Base-by-base conservation (phyloP, 2,888 invertebrate genomes). In the Sinopyrophorus schimmeli region DNA sequence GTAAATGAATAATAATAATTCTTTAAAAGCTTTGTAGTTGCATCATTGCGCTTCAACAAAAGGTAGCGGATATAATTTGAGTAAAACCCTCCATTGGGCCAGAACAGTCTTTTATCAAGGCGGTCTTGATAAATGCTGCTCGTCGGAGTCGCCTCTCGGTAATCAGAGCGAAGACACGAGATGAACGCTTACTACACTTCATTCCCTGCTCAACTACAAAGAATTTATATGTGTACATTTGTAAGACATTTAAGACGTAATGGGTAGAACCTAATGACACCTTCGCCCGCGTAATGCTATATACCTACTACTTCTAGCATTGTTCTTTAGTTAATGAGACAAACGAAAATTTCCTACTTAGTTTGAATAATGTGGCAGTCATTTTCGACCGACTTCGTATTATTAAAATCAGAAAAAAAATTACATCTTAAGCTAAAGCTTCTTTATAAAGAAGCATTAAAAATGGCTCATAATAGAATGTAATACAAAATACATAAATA, bases 161-260 rank as follows among this genome's bases (percentile, higher is more conserved):
- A 64, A 64, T 64, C 63, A 64, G 60, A 56, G 55, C 57, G 60
- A 58, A 58, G 59, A 55, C 55, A 59, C 58, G 54, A 54, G 59
- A 58, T 57, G 56, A 59, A 57, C 57, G 59, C 58, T 58, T 58
- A 59, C 60, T 58, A 55, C 64, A 61, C 62, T 63, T 61, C 60
- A 61, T 62, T 63, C 60, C 59, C 51, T 55, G 61, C 59, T 61
- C 62, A 62, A 59, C 59, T 61, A 59, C 60, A 63, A 64, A 63
- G 64, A 64, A 64, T 63, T 64, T 63, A 62, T 64, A 64, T 60
- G 62, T 63, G 59, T 62, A 60, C 64, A 64, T 63, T 63, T 62
- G 63, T 62, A 60, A 57, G 61, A 60, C 60, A 59, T 58, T 64
- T 62, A 62, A 43, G 57, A 58, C 55, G 58, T 54, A 64, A 64